Evolutionary conservation across 37 sponge, comb jelly and placozoan genomes (phyloP).

Genomic region (Halichondria panicea): DNA sequence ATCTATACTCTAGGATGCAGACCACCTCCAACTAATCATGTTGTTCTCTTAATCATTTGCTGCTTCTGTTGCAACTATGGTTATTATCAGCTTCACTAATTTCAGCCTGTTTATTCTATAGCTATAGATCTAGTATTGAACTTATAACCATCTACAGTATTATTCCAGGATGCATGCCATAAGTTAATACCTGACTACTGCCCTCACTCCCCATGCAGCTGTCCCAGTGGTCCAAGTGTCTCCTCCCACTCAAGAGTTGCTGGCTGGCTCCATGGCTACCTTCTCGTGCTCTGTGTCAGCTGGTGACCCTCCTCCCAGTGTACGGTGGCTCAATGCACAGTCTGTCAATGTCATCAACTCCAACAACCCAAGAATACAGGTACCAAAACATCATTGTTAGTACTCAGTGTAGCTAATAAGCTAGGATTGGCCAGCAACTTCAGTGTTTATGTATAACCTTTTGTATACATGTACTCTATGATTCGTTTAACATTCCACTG

Average conservation of each 20-base stretch:
- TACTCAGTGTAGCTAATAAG: too few relatives aligned
- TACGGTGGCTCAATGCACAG: slow-evolving; percentile 38
- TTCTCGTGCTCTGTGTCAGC: slow-evolving; percentile 27
- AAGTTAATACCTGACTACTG: not conserved
- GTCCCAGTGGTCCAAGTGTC: slow-evolving; percentile 24
- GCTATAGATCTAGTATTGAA: too few relatives aligned
- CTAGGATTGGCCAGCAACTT: too few relatives aligned
- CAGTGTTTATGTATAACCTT: too few relatives aligned
- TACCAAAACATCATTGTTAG: too few relatives aligned
- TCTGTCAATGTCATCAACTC: slow-evolving; percentile 22
- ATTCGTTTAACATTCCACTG: too few relatives aligned
- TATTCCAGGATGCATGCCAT: too few relatives aligned
- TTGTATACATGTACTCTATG: too few relatives aligned
- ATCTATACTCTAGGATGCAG: not conserved
- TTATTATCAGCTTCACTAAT: too few relatives aligned
- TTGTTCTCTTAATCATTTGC: not conserved
- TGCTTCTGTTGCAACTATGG: too few relatives aligned
- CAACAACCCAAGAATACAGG: slow-evolving; percentile 33
- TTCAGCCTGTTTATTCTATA: too few relatives aligned
- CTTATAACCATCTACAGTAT: too few relatives aligned
- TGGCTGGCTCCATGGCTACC: slow-evolving; percentile 9
- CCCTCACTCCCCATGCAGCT: not conserved
- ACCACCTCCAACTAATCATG: not conserved
- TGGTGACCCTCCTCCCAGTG: slow-evolving; percentile 46
- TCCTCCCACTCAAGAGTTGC: slow-evolving; percentile 6